Percentiles rank a stretch among this genome's conserved stretches.
These are phyloP conservation scores for Altica lythri DNA, from an alignment of 2,888 invertebrate genomes.

Conservation along the genomic window DNA sequence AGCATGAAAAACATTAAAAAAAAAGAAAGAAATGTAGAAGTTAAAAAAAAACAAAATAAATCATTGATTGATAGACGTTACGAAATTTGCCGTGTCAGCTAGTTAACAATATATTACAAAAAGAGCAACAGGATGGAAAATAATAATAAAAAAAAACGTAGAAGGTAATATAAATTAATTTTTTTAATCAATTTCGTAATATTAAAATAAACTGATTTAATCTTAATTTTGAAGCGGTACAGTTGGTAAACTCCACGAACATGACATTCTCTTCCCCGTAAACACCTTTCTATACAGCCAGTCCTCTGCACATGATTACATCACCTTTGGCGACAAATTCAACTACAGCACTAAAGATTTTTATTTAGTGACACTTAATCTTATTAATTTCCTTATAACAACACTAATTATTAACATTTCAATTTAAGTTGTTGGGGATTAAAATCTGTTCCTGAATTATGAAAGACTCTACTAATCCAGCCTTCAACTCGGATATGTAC, in stretches of 20 bases:
- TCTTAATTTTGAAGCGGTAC: constrained; percentile 17
- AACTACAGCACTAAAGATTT: constrained; percentile 36
- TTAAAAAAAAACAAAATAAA: no score
- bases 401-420: constrained; percentile 26
- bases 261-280: constrained; percentile 31
- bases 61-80: no score
- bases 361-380: constrained; percentile 40
- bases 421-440: constrained; percentile 3
- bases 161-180: not conserved
- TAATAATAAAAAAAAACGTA: no score
- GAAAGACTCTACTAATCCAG: no score
- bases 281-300: constrained; percentile 33
- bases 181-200: not conserved
- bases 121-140: no score
- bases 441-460: not conserved
- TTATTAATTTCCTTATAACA: constrained; percentile 38
- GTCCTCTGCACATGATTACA: constrained; percentile 39
- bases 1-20: no score
- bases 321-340: constrained; percentile 46
- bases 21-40: no score
- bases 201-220: not conserved
- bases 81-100: no score
- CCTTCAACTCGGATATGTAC: no score
- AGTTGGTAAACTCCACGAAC: constrained; percentile 21
- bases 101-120: no score